Conservation (phyloP, 2,797 vertebrate genomes). For the Lerista edwardsae region DNA sequence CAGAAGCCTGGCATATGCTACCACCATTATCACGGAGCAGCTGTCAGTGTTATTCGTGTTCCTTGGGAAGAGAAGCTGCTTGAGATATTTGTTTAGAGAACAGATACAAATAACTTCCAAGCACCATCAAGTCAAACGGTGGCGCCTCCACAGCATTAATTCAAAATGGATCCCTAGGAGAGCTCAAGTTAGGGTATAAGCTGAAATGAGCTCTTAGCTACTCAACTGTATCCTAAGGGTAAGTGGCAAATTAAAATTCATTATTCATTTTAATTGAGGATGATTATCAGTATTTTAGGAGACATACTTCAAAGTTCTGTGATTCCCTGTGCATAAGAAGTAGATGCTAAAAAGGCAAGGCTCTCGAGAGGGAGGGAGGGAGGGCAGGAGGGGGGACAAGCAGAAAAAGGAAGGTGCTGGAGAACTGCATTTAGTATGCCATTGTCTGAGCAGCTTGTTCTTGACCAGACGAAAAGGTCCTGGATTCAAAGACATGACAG, state of each 20-base stretch:
- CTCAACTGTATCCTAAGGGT: slow-evolving; percentile 73
- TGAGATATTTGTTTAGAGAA: slow-evolving; percentile 14
- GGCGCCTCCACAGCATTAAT: slow-evolving; percentile 65
- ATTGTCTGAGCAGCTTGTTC: slow-evolving; percentile 52
- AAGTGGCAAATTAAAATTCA: slow-evolving; percentile 78
- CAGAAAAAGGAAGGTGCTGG: slow-evolving; percentile 51
- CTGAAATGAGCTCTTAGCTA: slow-evolving; percentile 70
- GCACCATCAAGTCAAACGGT: slow-evolving; percentile 56
- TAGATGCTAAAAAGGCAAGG: slow-evolving; percentile 42
- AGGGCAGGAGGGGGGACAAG: slow-evolving; percentile 24
- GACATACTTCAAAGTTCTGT: slow-evolving; percentile 68
- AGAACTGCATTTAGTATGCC: slow-evolving; percentile 25
- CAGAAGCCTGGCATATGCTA: slow-evolving; percentile 6
- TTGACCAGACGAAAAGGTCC: slow-evolving; percentile 33
- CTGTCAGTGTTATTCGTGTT: slow-evolving; percentile 29
- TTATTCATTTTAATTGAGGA: slow-evolving; percentile 76
- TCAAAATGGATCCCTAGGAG: slow-evolving; percentile 70
- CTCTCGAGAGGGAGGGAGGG: slow-evolving; percentile 46
- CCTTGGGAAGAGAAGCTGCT: slow-evolving; percentile 20
- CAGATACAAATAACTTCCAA: slow-evolving; percentile 48
- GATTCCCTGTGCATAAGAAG: slow-evolving; percentile 66
- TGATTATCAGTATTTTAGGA: slow-evolving; percentile 70
- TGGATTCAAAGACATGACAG: not conserved
- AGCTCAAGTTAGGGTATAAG: slow-evolving; percentile 68
- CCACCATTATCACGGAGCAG: not conserved